These are phyloP conservation scores for Fissipunctia ypsillon DNA, from an alignment of 2,888 invertebrate species.

Conservation along the genomic window DNA sequence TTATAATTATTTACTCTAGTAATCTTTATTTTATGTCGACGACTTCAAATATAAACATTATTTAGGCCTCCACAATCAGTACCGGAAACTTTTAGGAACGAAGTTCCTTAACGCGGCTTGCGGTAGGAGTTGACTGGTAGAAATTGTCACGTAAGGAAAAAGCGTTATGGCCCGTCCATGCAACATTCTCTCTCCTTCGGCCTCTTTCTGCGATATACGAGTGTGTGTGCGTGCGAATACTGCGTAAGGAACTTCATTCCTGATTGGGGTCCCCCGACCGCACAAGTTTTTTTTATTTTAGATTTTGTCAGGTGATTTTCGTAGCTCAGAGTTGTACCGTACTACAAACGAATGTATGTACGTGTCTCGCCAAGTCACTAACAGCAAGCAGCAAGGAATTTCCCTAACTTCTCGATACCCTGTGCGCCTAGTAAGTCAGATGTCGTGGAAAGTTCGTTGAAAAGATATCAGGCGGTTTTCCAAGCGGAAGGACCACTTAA, in stretches of 20 bases:
- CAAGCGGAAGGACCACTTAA: slow-evolving; percentile 39
- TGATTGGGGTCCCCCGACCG: no score
- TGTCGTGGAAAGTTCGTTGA: slow-evolving; percentile 81
- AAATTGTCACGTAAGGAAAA: no score
- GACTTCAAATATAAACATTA: slow-evolving; percentile 12
- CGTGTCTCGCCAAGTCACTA: not conserved
- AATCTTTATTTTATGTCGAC: slow-evolving; percentile 19
- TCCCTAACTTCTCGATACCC: slow-evolving; percentile 30
- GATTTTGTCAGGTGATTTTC: slow-evolving; percentile 8
- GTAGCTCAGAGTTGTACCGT: slow-evolving; percentile 10
- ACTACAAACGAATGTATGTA: not conserved
- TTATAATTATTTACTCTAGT: not conserved
- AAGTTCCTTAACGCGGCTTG: no score
- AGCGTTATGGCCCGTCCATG: no score
- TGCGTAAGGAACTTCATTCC: no score
- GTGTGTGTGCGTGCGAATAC: no score
- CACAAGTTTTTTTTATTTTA: not conserved
- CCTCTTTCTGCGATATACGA: no score
- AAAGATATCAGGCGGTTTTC: slow-evolving; percentile 74
- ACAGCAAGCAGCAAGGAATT: no score
- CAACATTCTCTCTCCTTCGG: no score
- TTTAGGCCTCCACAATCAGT: not conserved
- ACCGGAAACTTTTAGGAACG: not conserved
- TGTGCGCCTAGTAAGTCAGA: slow-evolving; percentile 78
- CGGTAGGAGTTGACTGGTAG: no score